phyloP scores from a whole-genome alignment of 2,113 vertebrate genomes.

The Xerus inauris region DNA sequence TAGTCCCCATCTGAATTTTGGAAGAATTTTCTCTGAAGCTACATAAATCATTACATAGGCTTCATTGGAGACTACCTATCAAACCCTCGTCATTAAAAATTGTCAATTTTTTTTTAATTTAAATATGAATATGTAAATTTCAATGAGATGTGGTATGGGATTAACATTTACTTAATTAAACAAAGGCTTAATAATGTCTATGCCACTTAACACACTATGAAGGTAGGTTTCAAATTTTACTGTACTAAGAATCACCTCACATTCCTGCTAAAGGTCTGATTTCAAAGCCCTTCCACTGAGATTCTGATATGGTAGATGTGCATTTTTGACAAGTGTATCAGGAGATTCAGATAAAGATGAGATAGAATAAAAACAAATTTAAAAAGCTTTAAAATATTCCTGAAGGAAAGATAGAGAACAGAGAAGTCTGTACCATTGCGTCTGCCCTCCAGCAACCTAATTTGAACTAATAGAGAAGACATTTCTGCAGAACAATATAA shows the following conservation, averaged over 20 bases:
- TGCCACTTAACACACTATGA: not conserved
- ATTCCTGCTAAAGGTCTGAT: not conserved
- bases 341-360: not conserved
- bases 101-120: not conserved
- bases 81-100: not conserved
- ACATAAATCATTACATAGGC: not conserved
- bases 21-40: not conserved
- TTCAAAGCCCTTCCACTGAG: not conserved
- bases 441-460: not conserved
- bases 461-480: not conserved
- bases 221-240: not conserved
- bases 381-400: no score
- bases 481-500: not conserved
- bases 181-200: not conserved
- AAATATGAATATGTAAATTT: not conserved
- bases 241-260: not conserved
- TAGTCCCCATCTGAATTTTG: not conserved
- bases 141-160: not conserved
- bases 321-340: not conserved
- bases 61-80: not conserved
- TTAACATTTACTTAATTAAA: not conserved
- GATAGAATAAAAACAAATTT: no score
- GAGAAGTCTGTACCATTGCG: not conserved
- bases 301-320: not conserved
- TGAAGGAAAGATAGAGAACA: not conserved